Percentiles rank a stretch among this genome's conserved stretches.
Evolutionary conservation across 2,797 vertebrate genomes (phyloP).

Genomic region (Pseudopleuronectes americanus): DNA sequence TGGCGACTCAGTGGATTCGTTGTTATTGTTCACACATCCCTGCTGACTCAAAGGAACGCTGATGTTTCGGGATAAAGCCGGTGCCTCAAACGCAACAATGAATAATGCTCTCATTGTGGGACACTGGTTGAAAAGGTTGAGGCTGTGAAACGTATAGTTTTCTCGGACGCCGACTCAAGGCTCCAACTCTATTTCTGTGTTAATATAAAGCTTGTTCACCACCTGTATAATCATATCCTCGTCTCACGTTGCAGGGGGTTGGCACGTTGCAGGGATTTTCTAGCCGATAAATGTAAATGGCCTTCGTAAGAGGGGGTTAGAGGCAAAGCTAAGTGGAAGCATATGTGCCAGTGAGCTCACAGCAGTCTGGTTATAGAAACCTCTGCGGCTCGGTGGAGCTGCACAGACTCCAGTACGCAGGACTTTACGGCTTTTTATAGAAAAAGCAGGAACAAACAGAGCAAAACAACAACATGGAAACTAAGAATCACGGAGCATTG

Average conservation of each 20-base stretch:
- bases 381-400: slow-evolving; percentile 54
- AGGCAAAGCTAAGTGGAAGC: slow-evolving; percentile 67
- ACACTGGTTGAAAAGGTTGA: slow-evolving; percentile 7
- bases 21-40: slow-evolving; percentile 55
- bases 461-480: slow-evolving; percentile 54
- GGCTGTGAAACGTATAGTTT: slow-evolving; percentile 33
- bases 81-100: slow-evolving; percentile 20
- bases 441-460: slow-evolving; percentile 41
- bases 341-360: slow-evolving; percentile 61
- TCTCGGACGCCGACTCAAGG: slow-evolving; percentile 14
- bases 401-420: slow-evolving; percentile 17
- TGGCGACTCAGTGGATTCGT: slow-evolving; percentile 39
- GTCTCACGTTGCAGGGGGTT: slow-evolving; percentile 42
- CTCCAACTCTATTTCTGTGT: slow-evolving; percentile 34
- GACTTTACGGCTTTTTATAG: slow-evolving; percentile 23
- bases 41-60: slow-evolving; percentile 54
- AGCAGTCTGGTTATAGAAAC: slow-evolving; percentile 48
- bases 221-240: slow-evolving; percentile 64
- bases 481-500: slow-evolving; percentile 48
- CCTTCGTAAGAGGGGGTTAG: slow-evolving; percentile 38
- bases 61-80: slow-evolving; percentile 30
- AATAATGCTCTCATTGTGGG: slow-evolving; percentile 42
- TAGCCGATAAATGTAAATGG: slow-evolving; percentile 60
- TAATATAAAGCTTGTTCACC: slow-evolving; percentile 26
- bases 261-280: slow-evolving; percentile 40